Evolutionary conservation across 2,797 vertebrate species (phyloP).

Genomic region (Borostomias antarcticus): DNA sequence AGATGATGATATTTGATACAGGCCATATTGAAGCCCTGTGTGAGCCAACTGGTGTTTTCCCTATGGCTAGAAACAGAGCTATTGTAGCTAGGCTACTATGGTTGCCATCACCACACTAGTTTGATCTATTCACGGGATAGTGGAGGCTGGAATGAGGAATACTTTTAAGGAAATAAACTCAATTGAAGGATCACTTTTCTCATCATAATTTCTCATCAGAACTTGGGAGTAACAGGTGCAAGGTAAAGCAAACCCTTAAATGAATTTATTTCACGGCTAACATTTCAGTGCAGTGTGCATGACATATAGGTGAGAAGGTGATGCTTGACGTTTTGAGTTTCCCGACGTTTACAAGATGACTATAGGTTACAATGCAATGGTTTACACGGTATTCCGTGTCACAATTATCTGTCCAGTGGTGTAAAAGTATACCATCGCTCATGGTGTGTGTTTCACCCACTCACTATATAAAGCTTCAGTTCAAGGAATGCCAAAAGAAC

Average conservation of each 20-base stretch:
- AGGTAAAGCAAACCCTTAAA: constrained; percentile 38
- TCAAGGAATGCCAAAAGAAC: constrained; percentile 4
- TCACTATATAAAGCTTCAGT: constrained; percentile 9
- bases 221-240: constrained; percentile 8
- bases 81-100: no score
- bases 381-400: constrained; percentile 16
- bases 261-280: no score
- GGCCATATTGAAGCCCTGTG: constrained; percentile 32
- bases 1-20: constrained; percentile 60
- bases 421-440: constrained; percentile 33
- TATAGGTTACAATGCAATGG: constrained; percentile 11
- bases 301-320: no score
- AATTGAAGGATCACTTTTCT: neutral
- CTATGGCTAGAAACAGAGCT: constrained; percentile 37
- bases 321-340: neutral
- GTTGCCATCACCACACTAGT: constrained; percentile 7
- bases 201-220: constrained; percentile 7
- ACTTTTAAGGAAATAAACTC: neutral
- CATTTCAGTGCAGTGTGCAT: no score
- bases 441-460: constrained; percentile 45
- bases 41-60: constrained; percentile 50
- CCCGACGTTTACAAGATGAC: neutral
- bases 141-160: constrained; percentile 11
- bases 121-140: constrained; percentile 11
- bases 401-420: constrained; percentile 26